phyloP scores from a whole-genome alignment of 2,113 vertebrate species.

The Ctenomys sociabilis region DNA sequence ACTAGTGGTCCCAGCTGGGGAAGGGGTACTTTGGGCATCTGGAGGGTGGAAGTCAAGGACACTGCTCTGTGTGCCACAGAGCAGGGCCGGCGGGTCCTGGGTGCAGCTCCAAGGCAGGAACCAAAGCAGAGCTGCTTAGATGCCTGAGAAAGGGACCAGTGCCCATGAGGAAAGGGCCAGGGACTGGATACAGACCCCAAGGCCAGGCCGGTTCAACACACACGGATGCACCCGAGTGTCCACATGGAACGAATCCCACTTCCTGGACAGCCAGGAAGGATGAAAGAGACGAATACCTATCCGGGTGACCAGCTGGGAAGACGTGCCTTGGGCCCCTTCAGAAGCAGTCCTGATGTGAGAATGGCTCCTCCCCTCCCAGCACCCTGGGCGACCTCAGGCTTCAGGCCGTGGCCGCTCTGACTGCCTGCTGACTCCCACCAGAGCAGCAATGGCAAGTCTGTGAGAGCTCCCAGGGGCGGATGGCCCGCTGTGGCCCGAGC shows the following conservation, averaged over 20 bases:
- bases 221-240: background rate
- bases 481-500: background rate
- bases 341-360: background rate
- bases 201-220: background rate
- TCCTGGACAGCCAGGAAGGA: background rate
- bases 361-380: accelerated
- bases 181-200: background rate
- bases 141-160: background rate
- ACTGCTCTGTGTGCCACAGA: accelerated
- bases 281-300: background rate
- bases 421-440: background rate
- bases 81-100: no score
- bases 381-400: background rate
- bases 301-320: background rate
- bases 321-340: accelerated
- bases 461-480: background rate
- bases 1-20: background rate
- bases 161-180: background rate
- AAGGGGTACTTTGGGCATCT: background rate
- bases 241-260: accelerated
- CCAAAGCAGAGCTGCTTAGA: background rate
- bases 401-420: background rate
- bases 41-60: background rate
- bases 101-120: background rate
- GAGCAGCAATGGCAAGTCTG: background rate